A percentile compares a stretch with the other conserved stretches of the same genome.
phyloP scores from a whole-genome alignment of 1,140 invertebrate genomes.

The Drosophila ohnishii region DNA sequence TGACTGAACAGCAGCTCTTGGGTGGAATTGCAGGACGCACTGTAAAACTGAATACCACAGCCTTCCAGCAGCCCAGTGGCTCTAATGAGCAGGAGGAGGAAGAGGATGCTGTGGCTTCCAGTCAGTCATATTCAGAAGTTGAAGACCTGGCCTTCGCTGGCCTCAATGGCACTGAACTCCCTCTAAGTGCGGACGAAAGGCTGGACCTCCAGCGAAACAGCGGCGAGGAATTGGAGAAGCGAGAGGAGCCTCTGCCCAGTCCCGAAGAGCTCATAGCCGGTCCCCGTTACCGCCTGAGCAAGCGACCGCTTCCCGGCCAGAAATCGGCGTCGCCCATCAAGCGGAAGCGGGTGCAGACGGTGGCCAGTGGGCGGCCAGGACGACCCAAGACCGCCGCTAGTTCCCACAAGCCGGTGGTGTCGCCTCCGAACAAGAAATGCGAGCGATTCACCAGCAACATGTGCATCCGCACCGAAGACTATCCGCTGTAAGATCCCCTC shows the following conservation, averaged over 20 bases:
- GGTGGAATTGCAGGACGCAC: slow-evolving; percentile 62
- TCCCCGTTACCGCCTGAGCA: slow-evolving; percentile 69
- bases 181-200: slow-evolving; percentile 49
- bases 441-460: slow-evolving; percentile 90
- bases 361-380: slow-evolving; percentile 20
- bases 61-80: slow-evolving; percentile 57
- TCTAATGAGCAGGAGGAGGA: slow-evolving; percentile 1
- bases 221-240: slow-evolving; percentile 52
- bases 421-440: slow-evolving; percentile 83
- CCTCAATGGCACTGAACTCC: slow-evolving; percentile 69
- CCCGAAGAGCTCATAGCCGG: slow-evolving; percentile 78
- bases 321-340: slow-evolving; percentile 56
- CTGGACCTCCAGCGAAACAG: slow-evolving; percentile 38
- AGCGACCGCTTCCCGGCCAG: slow-evolving; percentile 36
- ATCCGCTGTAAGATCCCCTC: slow-evolving; percentile 88
- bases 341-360: slow-evolving; percentile 55
- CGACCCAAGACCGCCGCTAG: slow-evolving; percentile 64
- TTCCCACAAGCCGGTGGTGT: slow-evolving; percentile 54
- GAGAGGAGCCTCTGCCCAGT: slow-evolving; percentile 66
- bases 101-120: slow-evolving; percentile 2
- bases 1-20: slow-evolving; percentile 64
- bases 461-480: slow-evolving; percentile 89
- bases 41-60: slow-evolving; percentile 69
- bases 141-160: slow-evolving; percentile 76
- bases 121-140: slow-evolving; percentile 59